Evolutionary conservation across 2,113 vertebrate species (phyloP).

Genomic region (Dipodomys stephensi): DNA sequence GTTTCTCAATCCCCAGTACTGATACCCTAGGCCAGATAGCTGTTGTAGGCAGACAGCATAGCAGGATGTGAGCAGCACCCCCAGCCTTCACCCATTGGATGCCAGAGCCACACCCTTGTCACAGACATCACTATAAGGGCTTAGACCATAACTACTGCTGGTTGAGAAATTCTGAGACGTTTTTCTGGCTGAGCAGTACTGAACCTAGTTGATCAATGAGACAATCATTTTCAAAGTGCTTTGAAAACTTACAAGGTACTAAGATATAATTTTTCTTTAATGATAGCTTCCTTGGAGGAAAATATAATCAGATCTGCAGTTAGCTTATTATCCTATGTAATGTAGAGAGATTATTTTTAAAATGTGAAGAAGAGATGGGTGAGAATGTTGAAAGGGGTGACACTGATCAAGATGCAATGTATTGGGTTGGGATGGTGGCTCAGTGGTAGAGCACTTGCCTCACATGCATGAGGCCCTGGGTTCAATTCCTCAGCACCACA

Average conservation of each 20-base stretch:
- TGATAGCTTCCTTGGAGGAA: conserved; percentile 32
- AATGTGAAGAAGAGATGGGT: not conserved
- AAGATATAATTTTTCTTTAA: not conserved
- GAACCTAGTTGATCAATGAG: not conserved
- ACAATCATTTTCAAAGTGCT: conserved; percentile 22
- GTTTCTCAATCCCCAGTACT: not conserved
- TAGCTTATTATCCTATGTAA: conserved; percentile 33
- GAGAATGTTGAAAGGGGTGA: too few relatives aligned
- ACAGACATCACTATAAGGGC: not conserved
- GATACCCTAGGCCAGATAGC: not conserved
- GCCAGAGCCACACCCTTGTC: not conserved
- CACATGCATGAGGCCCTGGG: too few relatives aligned
- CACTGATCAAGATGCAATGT: too few relatives aligned
- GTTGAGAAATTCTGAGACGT: not conserved
- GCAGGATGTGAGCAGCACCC: not conserved
- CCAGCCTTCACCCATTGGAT: not conserved
- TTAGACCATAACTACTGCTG: not conserved
- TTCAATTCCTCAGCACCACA: too few relatives aligned
- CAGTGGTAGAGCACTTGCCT: too few relatives aligned
- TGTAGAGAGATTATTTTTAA: conserved; percentile 3
- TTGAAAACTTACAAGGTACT: not conserved
- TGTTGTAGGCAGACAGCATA: not conserved
- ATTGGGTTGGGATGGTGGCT: too few relatives aligned
- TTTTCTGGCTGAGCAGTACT: too few relatives aligned
- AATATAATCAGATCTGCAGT: conserved; percentile 2